A percentile compares a stretch with the other conserved stretches of the same genome.
These are phyloP conservation scores for Microtus pennsylvanicus DNA, from an alignment of 2,113 vertebrate species.

Conservation along the genomic window DNA sequence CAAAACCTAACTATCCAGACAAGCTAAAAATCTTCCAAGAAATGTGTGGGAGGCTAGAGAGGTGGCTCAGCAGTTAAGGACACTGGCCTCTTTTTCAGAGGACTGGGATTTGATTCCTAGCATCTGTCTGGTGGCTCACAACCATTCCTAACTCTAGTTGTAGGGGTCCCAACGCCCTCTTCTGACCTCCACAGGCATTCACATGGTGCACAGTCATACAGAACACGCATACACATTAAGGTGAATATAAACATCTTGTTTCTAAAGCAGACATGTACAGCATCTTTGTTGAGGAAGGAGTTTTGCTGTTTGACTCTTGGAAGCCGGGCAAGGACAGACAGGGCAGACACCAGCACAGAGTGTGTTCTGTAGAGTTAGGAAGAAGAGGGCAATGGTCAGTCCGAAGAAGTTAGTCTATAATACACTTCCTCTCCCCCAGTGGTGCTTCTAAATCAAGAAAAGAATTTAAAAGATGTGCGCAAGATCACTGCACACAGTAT, in stretches of 20 bases:
- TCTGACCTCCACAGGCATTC: background rate
- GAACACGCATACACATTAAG: background rate
- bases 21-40: constrained; percentile 32
- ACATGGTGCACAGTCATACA: background rate
- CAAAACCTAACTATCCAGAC: constrained; percentile 12
- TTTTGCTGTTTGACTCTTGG: background rate
- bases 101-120: background rate
- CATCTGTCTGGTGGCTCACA: background rate
- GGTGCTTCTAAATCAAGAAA: constrained; percentile 56
- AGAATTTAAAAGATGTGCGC: background rate
- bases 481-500: background rate
- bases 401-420: background rate
- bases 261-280: background rate
- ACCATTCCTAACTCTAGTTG: background rate
- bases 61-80: background rate
- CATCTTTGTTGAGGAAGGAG: background rate
- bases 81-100: background rate
- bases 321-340: background rate
- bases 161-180: background rate
- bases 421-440: background rate
- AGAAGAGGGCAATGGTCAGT: background rate
- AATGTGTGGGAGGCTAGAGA: background rate
- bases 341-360: background rate
- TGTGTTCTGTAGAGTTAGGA: background rate
- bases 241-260: background rate